A percentile compares a stretch with the other conserved stretches of the same genome.
Evolutionary conservation across 2,113 vertebrate genomes (phyloP).

Genomic region (Gasterosteus nipponicus): DNA sequence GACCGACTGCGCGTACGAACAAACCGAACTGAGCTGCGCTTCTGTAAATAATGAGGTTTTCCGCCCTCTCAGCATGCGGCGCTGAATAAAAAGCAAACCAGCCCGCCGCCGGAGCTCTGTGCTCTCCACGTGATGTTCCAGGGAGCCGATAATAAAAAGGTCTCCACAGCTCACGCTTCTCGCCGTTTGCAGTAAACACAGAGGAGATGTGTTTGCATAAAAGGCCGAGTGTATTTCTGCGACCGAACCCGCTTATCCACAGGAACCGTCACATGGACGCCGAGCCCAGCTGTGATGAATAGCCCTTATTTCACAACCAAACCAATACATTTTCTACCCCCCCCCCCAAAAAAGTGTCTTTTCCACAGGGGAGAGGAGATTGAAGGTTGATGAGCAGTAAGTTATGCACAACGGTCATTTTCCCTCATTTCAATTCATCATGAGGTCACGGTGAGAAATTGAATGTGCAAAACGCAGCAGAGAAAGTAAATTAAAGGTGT

Average conservation of each 20-base stretch:
- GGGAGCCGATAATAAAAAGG: conserved; percentile 43
- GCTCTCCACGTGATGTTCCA: conserved; percentile 35
- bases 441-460: conserved; percentile 41
- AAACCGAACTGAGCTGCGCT: conserved; percentile 9
- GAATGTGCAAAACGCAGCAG: conserved; percentile 26
- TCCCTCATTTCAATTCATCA: conserved; percentile 42
- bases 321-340: conserved; percentile 39
- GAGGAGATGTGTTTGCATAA: conserved; percentile 36
- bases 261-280: conserved; percentile 57
- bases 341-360: conserved; percentile 8
- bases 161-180: conserved; percentile 28
- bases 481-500: neutral
- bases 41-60: conserved; percentile 48
- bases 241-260: conserved; percentile 42
- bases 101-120: conserved; percentile 1
- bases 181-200: conserved; percentile 38
- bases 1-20: conserved; percentile 8
- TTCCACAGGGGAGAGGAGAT: conserved; percentile 4
- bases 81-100: conserved; percentile 33
- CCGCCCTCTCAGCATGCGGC: neutral
- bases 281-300: conserved; percentile 64
- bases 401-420: conserved; percentile 18
- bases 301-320: conserved; percentile 55
- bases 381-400: conserved; percentile 27
- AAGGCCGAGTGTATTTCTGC: conserved; percentile 54